Base-by-base conservation (phyloP, 2,797 vertebrate species). In the Pygocentrus nattereri region DNA sequence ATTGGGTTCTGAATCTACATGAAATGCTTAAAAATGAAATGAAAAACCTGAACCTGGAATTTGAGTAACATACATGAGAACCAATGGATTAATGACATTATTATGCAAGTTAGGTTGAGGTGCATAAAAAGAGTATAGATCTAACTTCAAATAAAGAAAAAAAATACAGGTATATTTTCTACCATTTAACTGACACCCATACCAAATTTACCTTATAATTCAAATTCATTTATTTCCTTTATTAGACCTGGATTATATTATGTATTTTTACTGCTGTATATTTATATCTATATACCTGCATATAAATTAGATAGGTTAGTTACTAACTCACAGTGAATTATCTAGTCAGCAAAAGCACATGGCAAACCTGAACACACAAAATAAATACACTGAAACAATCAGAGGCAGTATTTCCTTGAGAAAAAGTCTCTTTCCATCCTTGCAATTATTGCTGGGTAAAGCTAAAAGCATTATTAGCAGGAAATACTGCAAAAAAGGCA, bases 401-500 rank as follows among this genome's bases (percentile, higher is more conserved):
- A 34, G 16, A n/a, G 19, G 18, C 27, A 44, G 12, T 68, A 49
- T 68, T 34, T 16, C 10, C n/a, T n/a, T n/a, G n/a, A n/a, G n/a
- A n/a, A n/a, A n/a, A n/a, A n/a, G n/a, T n/a, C n/a, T n/a, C n/a
- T n/a, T 23, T 44, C 10, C 13, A 52, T 68, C 10, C 18, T 50
- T n/a, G 27, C 15, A 19, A 50, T 34, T 19, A 5, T 18, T 65
- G 18, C 2, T 44, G 12, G 68, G 41, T 41, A 6, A 21, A 71
- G 44, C 44, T 68, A 59, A 23, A 50, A 21, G 15, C 19, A 58
- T 12, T 67, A 10, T 68, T 21, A 16, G 27, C 27, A 76, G 18
- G 23, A 72, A 82, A 71, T 13, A 77, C 74, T 82, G 67, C 27
- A 72, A 52, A 41, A n/a, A 4, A 19, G 25, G 30, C 27, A 30